Conservation (phyloP, 2,113 vertebrate genomes). For the Equus quagga region DNA sequence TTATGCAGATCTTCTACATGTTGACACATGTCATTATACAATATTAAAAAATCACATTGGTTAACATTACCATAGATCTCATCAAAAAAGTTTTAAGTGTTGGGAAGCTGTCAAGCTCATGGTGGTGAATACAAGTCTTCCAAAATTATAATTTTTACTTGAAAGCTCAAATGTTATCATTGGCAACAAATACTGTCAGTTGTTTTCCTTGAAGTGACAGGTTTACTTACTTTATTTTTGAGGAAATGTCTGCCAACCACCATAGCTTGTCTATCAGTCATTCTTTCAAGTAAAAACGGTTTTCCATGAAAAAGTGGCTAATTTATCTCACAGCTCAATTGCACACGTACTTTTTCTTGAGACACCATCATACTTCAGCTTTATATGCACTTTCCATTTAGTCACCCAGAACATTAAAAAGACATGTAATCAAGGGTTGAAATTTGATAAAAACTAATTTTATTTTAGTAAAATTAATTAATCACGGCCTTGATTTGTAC, state of each 20-base stretch:
- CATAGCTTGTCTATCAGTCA: constrained; percentile 44
- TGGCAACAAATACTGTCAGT: constrained; percentile 59
- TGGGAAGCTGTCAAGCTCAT: constrained; percentile 32
- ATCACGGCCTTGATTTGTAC: neutral
- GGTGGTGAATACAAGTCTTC: constrained; percentile 6
- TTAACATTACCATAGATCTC: neutral
- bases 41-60: neutral
- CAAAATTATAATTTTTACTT: constrained; percentile 61
- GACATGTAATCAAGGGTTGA: neutral
- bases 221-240: constrained; percentile 43
- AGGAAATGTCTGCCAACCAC: constrained; percentile 54
- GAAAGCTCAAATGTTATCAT: constrained; percentile 68
- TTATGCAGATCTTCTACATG: neutral
- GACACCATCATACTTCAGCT: neutral
- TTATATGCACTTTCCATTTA: neutral
- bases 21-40: neutral
- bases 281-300: constrained; percentile 58
- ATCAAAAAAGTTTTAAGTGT: neutral
- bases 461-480: neutral
- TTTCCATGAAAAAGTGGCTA: constrained; percentile 47
- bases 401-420: neutral
- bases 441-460: neutral
- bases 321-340: constrained; percentile 34
- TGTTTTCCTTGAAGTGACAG: constrained; percentile 67
- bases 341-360: neutral